A percentile compares a stretch with the other conserved stretches of the same genome.
Conservation (phyloP, 1,140 invertebrate species). For the Nomia melanderi region DNA sequence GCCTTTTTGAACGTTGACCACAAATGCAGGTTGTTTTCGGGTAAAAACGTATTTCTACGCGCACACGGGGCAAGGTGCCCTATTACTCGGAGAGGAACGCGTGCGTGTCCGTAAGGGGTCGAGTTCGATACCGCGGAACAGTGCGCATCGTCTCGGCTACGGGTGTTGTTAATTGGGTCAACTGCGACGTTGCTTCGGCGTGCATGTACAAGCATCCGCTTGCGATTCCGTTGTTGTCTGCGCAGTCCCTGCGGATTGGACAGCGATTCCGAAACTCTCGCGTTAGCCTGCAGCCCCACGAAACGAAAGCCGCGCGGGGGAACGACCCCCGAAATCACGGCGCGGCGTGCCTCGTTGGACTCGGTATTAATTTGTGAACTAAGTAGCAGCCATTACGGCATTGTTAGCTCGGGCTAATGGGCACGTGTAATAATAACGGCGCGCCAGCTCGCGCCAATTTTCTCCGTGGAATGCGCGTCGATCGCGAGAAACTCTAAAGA, state of each 20-base stretch:
- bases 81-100: background rate
- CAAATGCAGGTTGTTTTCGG: background rate
- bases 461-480: background rate
- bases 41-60: background rate
- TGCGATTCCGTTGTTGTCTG: conserved; percentile 57
- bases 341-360: background rate
- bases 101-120: background rate
- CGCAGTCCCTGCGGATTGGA: conserved; percentile 49
- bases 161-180: conserved; percentile 58
- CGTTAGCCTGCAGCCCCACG: conserved; percentile 8
- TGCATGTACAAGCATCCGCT: conserved; percentile 55
- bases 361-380: background rate
- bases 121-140: conserved; percentile 20
- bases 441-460: background rate
- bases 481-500: background rate
- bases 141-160: conserved; percentile 31
- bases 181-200: conserved; percentile 54
- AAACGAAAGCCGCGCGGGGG: background rate
- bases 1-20: no score
- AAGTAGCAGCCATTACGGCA: no score
- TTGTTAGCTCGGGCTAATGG: background rate
- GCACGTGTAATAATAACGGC: background rate
- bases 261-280: conserved; percentile 25
- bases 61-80: background rate
- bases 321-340: background rate